Conservation (phyloP, 35 echinoderm and acorn worm species). For the Hemicentrotus pulcherrimus region DNA sequence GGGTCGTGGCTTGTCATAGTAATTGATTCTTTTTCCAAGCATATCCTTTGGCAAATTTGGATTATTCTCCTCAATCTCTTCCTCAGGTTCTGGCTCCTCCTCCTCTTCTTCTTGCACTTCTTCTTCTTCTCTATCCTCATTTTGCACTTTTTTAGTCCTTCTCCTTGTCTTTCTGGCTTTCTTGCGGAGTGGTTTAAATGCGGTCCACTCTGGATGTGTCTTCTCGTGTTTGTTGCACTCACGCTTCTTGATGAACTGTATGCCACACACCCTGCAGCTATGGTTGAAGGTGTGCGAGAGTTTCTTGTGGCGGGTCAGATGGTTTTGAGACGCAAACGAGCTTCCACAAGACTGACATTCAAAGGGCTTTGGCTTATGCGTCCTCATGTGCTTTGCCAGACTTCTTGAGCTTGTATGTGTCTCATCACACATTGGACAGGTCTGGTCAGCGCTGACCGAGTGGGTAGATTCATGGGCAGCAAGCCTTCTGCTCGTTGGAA, state of each 20-base stretch:
- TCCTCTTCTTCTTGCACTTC: background rate
- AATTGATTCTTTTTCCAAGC: conserved; percentile 39
- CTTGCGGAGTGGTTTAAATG: background rate
- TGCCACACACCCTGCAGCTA: conserved; percentile 24
- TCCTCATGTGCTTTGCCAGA: conserved; percentile 19
- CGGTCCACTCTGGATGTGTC: conserved; percentile 5
- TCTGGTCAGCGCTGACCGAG: background rate
- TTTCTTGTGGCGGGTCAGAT: background rate
- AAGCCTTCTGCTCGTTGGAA: conserved; percentile 10
- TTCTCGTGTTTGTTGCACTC: conserved; percentile 14
- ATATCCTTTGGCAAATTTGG: conserved; percentile 39
- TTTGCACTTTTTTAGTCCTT: background rate
- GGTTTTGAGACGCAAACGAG: background rate
- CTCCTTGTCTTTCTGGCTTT: background rate
- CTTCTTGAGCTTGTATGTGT: background rate
- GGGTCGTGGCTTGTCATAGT: conserved; percentile 27
- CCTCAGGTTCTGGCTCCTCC: background rate
- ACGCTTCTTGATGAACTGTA: conserved; percentile 3
- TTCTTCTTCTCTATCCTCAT: background rate
- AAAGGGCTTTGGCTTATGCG: conserved; percentile 24
- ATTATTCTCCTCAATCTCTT: background rate
- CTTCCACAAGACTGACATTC: conserved; percentile 21
- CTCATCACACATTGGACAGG: background rate
- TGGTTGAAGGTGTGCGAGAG: conserved; percentile 20
- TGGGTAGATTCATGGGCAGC: conserved; percentile 31